phyloP scores from a whole-genome alignment of 2,888 invertebrate species.

The Tanypteryx hageni region DNA sequence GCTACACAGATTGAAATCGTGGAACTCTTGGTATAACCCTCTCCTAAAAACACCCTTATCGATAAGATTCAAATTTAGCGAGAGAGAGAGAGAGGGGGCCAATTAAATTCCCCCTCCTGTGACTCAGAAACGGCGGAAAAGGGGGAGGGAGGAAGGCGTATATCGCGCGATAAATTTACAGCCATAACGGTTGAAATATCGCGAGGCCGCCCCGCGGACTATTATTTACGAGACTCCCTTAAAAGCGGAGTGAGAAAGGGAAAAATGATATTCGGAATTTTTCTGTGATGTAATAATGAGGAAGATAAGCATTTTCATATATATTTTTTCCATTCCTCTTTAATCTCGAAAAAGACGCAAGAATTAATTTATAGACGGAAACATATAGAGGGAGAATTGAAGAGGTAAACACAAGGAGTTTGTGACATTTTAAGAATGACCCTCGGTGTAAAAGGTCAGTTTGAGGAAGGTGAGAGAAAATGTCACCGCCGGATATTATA shows the following conservation, averaged over 20 bases:
- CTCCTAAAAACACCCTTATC: not conserved
- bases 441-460: constrained; percentile 51
- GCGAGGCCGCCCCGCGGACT: too few relatives aligned
- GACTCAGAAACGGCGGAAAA: not conserved
- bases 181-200: too few relatives aligned
- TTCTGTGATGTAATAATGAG: too few relatives aligned
- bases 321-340: too few relatives aligned
- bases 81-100: not conserved
- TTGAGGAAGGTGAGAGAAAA: constrained; percentile 21
- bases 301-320: too few relatives aligned
- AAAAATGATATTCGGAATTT: too few relatives aligned
- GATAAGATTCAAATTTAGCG: not conserved
- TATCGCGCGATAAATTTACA: too few relatives aligned
- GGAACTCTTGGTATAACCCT: not conserved
- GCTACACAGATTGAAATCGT: not conserved
- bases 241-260: too few relatives aligned
- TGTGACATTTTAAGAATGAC: constrained; percentile 50
- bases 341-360: too few relatives aligned
- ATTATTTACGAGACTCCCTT: too few relatives aligned
- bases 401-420: constrained; percentile 30
- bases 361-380: too few relatives aligned
- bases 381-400: not conserved
- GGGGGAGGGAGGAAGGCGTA: not conserved
- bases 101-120: not conserved
- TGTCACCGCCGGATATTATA: constrained; percentile 1